Evolutionary conservation across 2,797 vertebrate species (phyloP).

Genomic region (Cyclura pinguis): DNA sequence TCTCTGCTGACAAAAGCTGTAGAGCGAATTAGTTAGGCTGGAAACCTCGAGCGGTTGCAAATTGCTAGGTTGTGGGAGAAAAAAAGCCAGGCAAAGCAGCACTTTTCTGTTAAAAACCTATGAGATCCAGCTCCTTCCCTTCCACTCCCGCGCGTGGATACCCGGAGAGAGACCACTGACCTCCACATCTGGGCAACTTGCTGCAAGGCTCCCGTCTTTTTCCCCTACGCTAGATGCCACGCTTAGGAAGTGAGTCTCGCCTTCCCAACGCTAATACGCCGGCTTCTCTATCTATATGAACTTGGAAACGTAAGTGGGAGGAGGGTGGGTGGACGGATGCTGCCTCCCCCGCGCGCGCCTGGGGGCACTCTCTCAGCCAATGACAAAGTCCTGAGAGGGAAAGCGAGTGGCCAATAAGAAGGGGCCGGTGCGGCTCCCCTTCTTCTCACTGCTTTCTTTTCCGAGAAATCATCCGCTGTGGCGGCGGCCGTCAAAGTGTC

Average conservation of each 20-base stretch:
- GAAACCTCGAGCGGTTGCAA: neutral
- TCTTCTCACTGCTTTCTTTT: conserved; percentile 84
- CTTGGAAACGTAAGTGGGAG: neutral
- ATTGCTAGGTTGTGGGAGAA: neutral
- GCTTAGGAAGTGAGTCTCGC: neutral
- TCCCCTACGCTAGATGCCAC: neutral
- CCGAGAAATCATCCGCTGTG: conserved; percentile 84
- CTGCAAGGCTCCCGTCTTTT: neutral
- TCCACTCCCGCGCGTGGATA: neutral
- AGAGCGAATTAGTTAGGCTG: neutral
- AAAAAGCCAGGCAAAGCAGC: neutral
- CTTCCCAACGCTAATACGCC: neutral
- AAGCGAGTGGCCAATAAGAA: conserved; percentile 45
- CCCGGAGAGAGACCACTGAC: neutral
- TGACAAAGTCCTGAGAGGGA: neutral
- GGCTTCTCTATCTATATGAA: neutral
- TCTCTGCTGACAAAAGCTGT: no score
- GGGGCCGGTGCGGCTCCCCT: conserved; percentile 57
- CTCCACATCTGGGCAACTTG: conserved; percentile 18
- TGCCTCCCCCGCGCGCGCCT: neutral
- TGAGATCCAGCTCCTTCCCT: neutral
- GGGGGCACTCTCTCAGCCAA: conserved; percentile 11
- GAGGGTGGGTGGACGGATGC: neutral
- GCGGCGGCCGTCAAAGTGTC: neutral
- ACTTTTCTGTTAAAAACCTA: neutral